A percentile compares a stretch with the other conserved stretches of the same genome.
Conservation (phyloP, 2,113 vertebrate genomes). For the Pantherophis guttatus region DNA sequence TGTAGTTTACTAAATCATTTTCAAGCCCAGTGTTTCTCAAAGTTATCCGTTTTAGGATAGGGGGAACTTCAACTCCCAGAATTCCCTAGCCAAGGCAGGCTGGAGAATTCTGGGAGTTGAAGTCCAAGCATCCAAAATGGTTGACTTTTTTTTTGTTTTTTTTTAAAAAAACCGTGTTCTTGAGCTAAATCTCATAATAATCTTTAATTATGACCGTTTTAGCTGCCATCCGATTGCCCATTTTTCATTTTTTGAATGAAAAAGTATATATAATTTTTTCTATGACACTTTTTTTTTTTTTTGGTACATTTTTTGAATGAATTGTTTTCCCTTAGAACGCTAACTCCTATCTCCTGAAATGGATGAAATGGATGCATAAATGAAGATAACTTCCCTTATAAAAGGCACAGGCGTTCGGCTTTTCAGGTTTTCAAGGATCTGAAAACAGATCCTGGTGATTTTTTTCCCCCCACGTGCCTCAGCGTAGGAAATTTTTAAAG, state of each 20-base stretch:
- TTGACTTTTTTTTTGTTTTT: not conserved
- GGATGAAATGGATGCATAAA: not conserved
- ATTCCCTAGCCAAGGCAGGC: not conserved
- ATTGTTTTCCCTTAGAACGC: not conserved
- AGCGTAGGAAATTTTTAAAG: not conserved
- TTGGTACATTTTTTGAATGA: not conserved
- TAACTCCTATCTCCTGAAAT: not conserved
- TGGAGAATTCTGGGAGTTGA: not conserved
- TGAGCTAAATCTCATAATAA: not conserved
- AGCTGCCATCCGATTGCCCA: not conserved
- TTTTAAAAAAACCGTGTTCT: not conserved
- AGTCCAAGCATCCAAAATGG: not conserved
- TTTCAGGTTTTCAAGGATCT: not conserved
- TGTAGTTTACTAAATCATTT: not conserved
- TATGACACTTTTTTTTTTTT: not conserved
- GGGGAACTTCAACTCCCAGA: not conserved
- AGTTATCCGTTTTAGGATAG: not conserved
- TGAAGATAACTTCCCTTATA: not conserved
- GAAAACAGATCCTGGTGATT: conserved; percentile 28
- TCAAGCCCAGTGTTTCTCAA: not conserved
- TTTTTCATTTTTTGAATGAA: not conserved
- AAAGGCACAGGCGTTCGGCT: not conserved
- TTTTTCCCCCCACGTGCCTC: not conserved
- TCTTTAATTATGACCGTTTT: not conserved
- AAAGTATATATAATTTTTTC: not conserved